phyloP scores from a whole-genome alignment of 2,113 vertebrate species.

The Chloebia gouldiae region DNA sequence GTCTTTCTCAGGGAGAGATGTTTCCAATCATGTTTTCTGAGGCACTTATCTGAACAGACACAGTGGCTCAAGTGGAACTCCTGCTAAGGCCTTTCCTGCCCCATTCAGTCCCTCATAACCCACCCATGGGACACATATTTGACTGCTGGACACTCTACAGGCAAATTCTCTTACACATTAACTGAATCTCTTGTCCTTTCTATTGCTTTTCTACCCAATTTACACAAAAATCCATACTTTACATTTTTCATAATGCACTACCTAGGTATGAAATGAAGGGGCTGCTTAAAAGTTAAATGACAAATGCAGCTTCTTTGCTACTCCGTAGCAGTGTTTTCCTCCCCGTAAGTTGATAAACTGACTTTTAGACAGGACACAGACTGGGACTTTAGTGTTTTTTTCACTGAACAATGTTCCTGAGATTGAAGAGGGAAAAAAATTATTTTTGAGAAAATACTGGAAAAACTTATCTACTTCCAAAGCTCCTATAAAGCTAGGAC shows the following conservation, averaged over 20 bases:
- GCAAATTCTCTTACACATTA: neutral
- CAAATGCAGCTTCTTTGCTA: neutral
- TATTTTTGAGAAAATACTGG: neutral
- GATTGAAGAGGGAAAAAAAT: neutral
- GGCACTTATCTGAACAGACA: neutral
- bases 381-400: neutral
- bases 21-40: neutral
- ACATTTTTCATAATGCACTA: neutral
- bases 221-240: neutral
- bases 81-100: neutral
- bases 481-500: neutral
- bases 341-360: neutral
- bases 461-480: neutral
- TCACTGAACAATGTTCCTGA: neutral
- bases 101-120: neutral
- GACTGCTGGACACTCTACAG: accelerated
- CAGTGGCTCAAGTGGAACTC: neutral
- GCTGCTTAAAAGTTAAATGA: neutral
- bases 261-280: neutral
- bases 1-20: neutral
- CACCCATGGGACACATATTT: accelerated
- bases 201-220: neutral
- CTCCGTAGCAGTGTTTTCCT: neutral
- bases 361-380: accelerated
- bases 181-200: accelerated